Base-by-base conservation (phyloP, 1,140 invertebrate genomes). In the Mycetomoellerius zeteki region DNA sequence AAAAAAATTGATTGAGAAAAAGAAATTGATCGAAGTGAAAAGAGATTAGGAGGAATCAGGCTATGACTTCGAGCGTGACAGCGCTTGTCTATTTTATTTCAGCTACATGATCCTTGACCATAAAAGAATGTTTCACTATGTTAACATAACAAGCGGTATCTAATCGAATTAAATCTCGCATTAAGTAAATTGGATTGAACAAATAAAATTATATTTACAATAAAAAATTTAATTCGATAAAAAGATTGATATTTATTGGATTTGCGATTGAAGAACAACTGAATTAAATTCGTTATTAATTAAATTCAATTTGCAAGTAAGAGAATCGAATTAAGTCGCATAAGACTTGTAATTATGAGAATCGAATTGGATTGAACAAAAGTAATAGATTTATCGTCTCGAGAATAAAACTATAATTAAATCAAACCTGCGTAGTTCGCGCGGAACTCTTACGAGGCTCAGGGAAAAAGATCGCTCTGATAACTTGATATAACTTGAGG, bases 41-140 rank as follows among this genome's bases (percentile, higher is more conserved):
- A 75, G 24, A 71, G 24, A 71, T 62, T 14, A 76, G 73, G 14
- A 43, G 16, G n/a, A 82, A 43, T 58, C 33, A 58, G 1, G 12
- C 52, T 71, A 77, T 86, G 82, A 89, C 77, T 30, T 89, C 33
- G 73, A 73, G 30, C 69, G 56, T 52, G 67, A 47, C 43, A 52
- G 58, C 58, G 87, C 54, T 47, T 12, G n/a, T 67, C 12, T 78
- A n/a, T 73, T 73, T 50, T 64, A 71, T 77, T 77, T 73, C 21
- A 30, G 19, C 21, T 27, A 33, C 33, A 60, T 33, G 27, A 71
- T 81, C 77, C 77, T 81, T 56, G 27, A 37, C 50, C 24, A 78
- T 21, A 58, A 21, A 33, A n/a, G 19, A 78, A 12, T 43, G 60
- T 50, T 65, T 47, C 5, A 10, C 2, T 10, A n/a, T 43, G 30